These are phyloP conservation scores for Spilogale gracilis DNA, from an alignment of 2,113 vertebrate species.

Conservation along the genomic window DNA sequence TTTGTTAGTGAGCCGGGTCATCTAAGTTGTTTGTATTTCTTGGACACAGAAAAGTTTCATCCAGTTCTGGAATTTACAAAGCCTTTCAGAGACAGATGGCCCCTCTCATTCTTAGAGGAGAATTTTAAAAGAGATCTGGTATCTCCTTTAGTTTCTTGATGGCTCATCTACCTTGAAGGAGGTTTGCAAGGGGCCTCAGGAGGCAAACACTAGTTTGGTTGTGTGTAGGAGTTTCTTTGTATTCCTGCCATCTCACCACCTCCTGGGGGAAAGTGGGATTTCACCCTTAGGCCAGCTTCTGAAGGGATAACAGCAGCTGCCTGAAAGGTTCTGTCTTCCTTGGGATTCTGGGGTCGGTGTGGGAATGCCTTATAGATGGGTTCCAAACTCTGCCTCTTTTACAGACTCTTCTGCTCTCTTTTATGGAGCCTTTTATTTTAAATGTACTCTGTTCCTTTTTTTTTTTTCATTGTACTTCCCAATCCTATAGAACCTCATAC, in stretches of 20 bases:
- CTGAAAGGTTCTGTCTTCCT: conserved; percentile 64
- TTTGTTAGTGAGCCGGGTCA: conserved; percentile 1
- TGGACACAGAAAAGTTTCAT: conserved; percentile 30
- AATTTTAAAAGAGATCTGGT: conserved; percentile 53
- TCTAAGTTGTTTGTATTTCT: conserved; percentile 56
- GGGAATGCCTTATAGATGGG: not conserved
- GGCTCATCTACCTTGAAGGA: conserved; percentile 50
- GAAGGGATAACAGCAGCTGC: not conserved
- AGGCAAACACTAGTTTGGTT: conserved; percentile 59
- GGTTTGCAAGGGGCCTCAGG: conserved; percentile 19
- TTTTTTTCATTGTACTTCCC: not conserved
- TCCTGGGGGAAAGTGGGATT: conserved; percentile 42
- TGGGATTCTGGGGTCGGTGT: not conserved
- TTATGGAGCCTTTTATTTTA: conserved; percentile 39
- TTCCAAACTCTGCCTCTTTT: conserved; percentile 10
- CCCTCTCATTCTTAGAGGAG: conserved; percentile 25
- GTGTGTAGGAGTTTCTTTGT: conserved; percentile 58
- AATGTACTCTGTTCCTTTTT: conserved; percentile 8
- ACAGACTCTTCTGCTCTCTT: not conserved
- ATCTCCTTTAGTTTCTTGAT: conserved; percentile 64
- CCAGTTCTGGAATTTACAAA: conserved; percentile 66
- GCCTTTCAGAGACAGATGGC: not conserved
- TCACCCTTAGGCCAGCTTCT: not conserved
- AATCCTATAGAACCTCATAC: not conserved
- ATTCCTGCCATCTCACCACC: not conserved